A percentile compares a stretch with the other conserved stretches of the same genome.
Evolutionary conservation across 2,888 invertebrate species (phyloP).

Genomic region (Chrysina gloriosa): DNA sequence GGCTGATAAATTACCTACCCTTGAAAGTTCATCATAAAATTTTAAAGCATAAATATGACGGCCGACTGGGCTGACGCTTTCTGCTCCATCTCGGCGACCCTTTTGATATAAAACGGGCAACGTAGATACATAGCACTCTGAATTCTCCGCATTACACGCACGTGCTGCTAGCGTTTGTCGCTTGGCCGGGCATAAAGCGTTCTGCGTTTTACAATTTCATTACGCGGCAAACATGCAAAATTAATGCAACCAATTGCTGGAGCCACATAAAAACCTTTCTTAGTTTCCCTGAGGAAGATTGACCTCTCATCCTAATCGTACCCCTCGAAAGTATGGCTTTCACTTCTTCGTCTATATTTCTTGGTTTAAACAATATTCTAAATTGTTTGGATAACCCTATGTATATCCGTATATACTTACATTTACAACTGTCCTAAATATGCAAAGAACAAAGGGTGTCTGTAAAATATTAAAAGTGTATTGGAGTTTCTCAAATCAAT

Average conservation of each 20-base stretch:
- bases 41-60: conserved; percentile 18
- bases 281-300: not conserved
- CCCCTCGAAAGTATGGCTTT: not conserved
- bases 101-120: conserved; percentile 24
- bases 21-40: conserved; percentile 22
- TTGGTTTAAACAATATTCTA: too few species aligned
- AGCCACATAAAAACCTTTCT: not conserved
- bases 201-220: conserved; percentile 7
- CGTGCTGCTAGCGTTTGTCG: conserved; percentile 5
- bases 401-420: too few species aligned
- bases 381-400: too few species aligned
- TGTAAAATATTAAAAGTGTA: too few species aligned
- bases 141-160: conserved; percentile 30
- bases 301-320: not conserved
- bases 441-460: too few species aligned
- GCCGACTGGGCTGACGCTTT: not conserved
- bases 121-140: conserved; percentile 8
- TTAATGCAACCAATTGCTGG: conserved; percentile 17
- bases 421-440: too few species aligned
- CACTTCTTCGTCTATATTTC: not conserved
- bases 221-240: conserved; percentile 1
- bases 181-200: not conserved
- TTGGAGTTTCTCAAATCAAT: too few species aligned
- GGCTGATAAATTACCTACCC: conserved; percentile 21
- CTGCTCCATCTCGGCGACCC: not conserved